Evolutionary conservation across 2,888 invertebrate species (phyloP), one percentile per base, ranked within the genome.

Genomic region (Cephalotes varians): DNA sequence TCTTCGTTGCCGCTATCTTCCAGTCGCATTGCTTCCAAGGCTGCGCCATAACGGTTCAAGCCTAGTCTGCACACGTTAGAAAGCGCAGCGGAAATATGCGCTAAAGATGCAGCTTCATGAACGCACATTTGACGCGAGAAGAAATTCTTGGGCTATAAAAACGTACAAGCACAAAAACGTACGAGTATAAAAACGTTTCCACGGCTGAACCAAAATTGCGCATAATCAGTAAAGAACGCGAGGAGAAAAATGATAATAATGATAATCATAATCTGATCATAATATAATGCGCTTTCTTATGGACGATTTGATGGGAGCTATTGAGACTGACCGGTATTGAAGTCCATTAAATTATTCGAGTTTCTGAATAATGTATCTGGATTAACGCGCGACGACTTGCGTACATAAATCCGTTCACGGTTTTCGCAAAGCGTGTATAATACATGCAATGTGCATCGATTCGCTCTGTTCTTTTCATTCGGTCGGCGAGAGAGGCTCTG

Each of bases 301-400:
- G 58, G 31, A 6, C 34, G 12, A 49, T 40, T 37, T 37, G 44
- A n/a, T n/a, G 65, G 44, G 34, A 51, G 67, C 18, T 3, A 40
- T 60, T 49, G 49, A 82, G n/a, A 73, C 56, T 64, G 49, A 71
- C 37, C 80, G 60, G 54, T 73, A 82, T 28, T 74, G 31, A 25
- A 69, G 25, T 49, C 37, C n/a, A 69, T 54, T 90, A 88, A 90
- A 79, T 90, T 85, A 88, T 58, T 21, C 84, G 58, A 40, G 25
- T 86, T 86, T 72, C 81, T 90, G 81, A 88, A 89, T 90, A 86
- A 90, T 90, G 86, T 88, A 90, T 90, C 82, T 86, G 85, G 87
- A 90, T 85, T 90, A 84, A 79, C 15, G 15, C 37, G n/a, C 25
- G 25, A 34, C 21, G 18, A 74, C 21, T 62, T 34, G 49, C n/a